These are phyloP conservation scores for Phaonia tiefii DNA, from an alignment of 2,888 invertebrate genomes.

Conservation along the genomic window DNA sequence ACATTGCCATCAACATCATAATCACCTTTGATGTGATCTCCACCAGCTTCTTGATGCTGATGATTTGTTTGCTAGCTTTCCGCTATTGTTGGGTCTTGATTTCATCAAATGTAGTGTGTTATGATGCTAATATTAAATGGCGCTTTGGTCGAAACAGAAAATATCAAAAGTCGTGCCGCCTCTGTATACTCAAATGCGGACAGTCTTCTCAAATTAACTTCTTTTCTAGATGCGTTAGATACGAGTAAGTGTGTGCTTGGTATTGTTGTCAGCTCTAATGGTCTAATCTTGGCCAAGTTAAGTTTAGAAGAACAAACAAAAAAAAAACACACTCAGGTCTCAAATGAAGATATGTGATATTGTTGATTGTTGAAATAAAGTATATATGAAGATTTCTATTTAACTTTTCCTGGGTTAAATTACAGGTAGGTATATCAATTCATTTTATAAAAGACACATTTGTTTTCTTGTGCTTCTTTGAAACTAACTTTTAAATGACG, in stretches of 20 bases:
- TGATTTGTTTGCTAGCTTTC: conserved; percentile 42
- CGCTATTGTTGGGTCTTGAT: conserved; percentile 44
- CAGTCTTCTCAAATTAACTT: conserved; percentile 41
- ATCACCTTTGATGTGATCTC: not conserved
- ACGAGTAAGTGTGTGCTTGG: not conserved
- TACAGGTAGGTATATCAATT: conserved; percentile 51
- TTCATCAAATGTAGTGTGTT: conserved; percentile 38
- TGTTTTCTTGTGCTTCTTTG: conserved; percentile 41
- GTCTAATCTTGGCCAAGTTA: conserved; percentile 40
- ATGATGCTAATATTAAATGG: conserved; percentile 58
- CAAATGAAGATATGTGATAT: conserved; percentile 59
- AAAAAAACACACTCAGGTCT: not conserved
- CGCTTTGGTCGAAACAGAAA: conserved; percentile 47
- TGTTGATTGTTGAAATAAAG: conserved; percentile 42
- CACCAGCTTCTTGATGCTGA: conserved; percentile 8
- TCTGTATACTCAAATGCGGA: conserved; percentile 42
- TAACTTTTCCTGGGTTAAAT: conserved; percentile 36
- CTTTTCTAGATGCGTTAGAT: conserved; percentile 5
- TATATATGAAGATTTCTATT: conserved; percentile 20
- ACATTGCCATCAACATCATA: not conserved
- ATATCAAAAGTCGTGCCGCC: conserved; percentile 63
- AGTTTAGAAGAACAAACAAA: conserved; percentile 1
- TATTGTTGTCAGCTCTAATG: not conserved
- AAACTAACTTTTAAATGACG: not conserved
- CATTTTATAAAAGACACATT: not conserved